Evolutionary conservation across 2,113 vertebrate species (phyloP).

Genomic region (Antechinus flavipes): DNA sequence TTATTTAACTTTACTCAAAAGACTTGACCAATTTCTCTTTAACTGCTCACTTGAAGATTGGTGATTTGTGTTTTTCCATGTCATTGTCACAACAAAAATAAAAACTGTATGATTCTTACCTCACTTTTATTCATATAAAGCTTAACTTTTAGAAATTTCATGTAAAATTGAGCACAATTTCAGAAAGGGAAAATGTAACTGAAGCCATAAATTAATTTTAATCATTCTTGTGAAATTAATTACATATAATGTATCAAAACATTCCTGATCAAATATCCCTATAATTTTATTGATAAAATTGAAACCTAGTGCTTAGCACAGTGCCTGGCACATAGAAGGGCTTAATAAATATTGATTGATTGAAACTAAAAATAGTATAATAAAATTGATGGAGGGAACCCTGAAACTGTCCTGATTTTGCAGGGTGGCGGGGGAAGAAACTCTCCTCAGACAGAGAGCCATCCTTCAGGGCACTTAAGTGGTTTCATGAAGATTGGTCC

Average conservation of each 20-base stretch:
- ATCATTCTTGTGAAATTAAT: conserved; percentile 34
- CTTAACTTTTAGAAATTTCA: not conserved
- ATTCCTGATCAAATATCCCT: not conserved
- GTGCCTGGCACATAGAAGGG: not conserved
- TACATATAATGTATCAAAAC: conserved; percentile 38
- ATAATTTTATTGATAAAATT: conserved; percentile 3
- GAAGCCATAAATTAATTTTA: conserved; percentile 6
- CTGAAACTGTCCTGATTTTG: no score
- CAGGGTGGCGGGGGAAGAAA: no score
- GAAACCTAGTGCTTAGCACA: conserved; percentile 29
- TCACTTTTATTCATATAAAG: not conserved
- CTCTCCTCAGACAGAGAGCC: no score
- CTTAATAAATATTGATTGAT: not conserved
- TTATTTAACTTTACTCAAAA: not conserved
- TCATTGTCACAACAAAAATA: not conserved
- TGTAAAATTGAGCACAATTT: not conserved
- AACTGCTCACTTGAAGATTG: conserved; percentile 3
- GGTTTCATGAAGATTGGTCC: no score
- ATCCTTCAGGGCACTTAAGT: no score
- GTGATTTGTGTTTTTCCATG: conserved; percentile 3
- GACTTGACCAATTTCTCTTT: conserved; percentile 20
- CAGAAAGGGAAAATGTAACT: conserved; percentile 15
- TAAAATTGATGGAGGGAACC: not conserved
- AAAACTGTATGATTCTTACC: conserved; percentile 1
- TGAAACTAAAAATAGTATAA: not conserved